These are phyloP conservation scores for Papilio glaucus DNA, from an alignment of 1,140 invertebrate genomes.

Conservation along the genomic window DNA sequence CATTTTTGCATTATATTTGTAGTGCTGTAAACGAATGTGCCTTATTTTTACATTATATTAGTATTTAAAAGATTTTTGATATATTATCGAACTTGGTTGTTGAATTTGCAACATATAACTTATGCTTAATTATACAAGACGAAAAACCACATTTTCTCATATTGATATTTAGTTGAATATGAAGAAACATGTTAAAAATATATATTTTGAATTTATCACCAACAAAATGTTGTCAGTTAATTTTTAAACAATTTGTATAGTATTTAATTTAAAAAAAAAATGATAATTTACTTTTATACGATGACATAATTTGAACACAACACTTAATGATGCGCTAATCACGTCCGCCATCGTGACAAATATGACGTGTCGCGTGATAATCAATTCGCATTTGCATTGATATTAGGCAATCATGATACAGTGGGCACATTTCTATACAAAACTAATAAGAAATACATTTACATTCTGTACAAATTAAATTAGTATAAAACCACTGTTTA, in stretches of 20 bases:
- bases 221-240: too few relatives aligned
- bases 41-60: too few relatives aligned
- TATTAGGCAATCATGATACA: neutral
- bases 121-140: too few relatives aligned
- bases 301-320: neutral
- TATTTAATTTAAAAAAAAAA: neutral
- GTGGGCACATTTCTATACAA: neutral
- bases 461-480: neutral
- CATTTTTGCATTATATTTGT: too few relatives aligned
- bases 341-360: neutral
- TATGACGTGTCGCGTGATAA: slow-evolving; percentile 5
- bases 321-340: slow-evolving; percentile 1
- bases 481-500: neutral
- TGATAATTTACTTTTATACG: neutral
- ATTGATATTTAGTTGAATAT: too few relatives aligned
- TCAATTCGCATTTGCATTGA: neutral
- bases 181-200: too few relatives aligned
- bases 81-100: too few relatives aligned
- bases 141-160: too few relatives aligned
- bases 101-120: too few relatives aligned
- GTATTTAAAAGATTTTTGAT: too few relatives aligned
- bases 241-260: neutral
- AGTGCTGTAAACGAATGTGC: too few relatives aligned
- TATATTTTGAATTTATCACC: too few relatives aligned
- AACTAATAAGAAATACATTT: neutral